A percentile compares a stretch with the other conserved stretches of the same genome.
These are phyloP conservation scores for Progne subis DNA, from an alignment of 2,113 vertebrate species.

Conservation along the genomic window DNA sequence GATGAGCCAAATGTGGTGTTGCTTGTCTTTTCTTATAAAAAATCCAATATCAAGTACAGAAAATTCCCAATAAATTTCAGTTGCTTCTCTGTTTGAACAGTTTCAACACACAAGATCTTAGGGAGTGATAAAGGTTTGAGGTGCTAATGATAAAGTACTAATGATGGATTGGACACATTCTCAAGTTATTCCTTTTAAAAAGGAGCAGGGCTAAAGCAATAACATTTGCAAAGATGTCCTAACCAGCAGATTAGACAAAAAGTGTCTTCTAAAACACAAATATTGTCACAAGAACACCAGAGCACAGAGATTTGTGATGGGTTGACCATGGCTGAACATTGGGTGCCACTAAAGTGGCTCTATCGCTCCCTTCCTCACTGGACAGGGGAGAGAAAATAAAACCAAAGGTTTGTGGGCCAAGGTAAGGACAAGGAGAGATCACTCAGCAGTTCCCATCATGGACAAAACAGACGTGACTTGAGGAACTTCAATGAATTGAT, in stretches of 20 bases:
- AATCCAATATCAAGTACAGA: neutral
- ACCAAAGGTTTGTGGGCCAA: neutral
- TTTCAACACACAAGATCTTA: neutral
- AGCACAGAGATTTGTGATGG: neutral
- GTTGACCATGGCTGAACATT: neutral
- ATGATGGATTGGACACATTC: neutral
- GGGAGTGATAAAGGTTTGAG: neutral
- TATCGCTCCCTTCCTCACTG: neutral
- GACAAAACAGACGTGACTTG: neutral
- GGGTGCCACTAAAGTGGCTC: neutral
- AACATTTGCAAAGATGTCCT: neutral
- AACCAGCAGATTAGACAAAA: neutral
- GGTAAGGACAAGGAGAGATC: neutral
- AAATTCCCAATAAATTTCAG: neutral
- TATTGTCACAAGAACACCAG: neutral
- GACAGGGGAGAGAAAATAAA: neutral
- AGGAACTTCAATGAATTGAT: neutral
- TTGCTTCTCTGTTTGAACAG: neutral
- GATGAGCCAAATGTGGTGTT: fast-evolving
- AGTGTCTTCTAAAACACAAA: neutral
- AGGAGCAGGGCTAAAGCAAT: neutral
- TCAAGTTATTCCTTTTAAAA: neutral
- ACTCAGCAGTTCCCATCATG: neutral
- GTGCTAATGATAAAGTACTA: neutral
- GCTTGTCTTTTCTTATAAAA: neutral